Percentiles rank a stretch among this genome's conserved stretches.
Conservation (phyloP, 1,140 invertebrate genomes). For the Drosophila guanche region DNA sequence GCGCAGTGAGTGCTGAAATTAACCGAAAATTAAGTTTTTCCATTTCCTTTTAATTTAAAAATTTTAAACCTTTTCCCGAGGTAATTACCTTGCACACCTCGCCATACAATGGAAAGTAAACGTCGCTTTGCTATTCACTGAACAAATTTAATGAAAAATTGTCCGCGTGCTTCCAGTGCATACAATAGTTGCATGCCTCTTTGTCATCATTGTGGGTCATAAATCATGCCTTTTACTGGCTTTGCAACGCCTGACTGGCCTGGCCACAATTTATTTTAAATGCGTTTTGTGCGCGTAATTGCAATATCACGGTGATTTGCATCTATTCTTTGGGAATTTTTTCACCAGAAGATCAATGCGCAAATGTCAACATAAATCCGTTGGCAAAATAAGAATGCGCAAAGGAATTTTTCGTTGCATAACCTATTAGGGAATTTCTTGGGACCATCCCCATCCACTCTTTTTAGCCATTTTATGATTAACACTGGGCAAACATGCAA, state of each 20-base stretch:
- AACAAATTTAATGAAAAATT: constrained; percentile 33
- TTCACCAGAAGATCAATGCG: constrained; percentile 47
- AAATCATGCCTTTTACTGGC: constrained; percentile 61
- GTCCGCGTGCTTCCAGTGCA: background rate
- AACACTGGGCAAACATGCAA: constrained; percentile 76
- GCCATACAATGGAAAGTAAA: constrained; percentile 10
- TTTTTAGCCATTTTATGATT: constrained; percentile 68
- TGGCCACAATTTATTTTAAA: constrained; percentile 72
- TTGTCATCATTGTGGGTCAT: constrained; percentile 59
- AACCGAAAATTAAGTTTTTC: no score
- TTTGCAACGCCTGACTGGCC: constrained; percentile 62
- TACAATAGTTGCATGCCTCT: constrained; percentile 56
- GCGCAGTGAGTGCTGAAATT: no score
- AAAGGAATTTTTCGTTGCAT: constrained; percentile 25
- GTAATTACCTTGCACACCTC: no score
- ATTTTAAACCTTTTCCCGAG: no score
- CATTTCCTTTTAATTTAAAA: no score
- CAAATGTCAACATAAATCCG: constrained; percentile 54
- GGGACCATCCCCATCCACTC: constrained; percentile 5
- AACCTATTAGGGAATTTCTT: constrained; percentile 36
- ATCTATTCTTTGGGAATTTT: constrained; percentile 26
- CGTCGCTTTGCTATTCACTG: constrained; percentile 24
- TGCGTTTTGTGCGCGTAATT: constrained; percentile 48
- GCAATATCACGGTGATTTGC: constrained; percentile 45
- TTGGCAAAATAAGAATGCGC: background rate